These are phyloP conservation scores for Sialia sialis DNA, from an alignment of 2,113 vertebrate genomes.

Conservation along the genomic window DNA sequence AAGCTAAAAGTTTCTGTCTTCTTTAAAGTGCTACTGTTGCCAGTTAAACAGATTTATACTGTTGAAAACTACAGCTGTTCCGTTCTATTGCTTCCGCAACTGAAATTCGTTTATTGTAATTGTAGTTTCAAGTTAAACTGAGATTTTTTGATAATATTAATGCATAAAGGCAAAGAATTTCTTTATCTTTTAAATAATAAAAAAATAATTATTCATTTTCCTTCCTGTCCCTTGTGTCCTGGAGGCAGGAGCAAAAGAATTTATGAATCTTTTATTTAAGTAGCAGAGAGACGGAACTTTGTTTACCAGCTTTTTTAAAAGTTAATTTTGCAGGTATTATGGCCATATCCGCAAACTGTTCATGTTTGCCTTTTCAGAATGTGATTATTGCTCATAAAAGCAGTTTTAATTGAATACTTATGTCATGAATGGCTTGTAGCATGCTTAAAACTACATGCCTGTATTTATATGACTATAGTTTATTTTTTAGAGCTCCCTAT, in stretches of 20 bases:
- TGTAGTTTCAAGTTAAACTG: neutral
- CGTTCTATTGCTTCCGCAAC: neutral
- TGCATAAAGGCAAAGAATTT: neutral
- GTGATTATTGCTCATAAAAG: slow-evolving; percentile 76
- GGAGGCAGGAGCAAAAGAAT: slow-evolving; percentile 31
- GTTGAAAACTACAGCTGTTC: neutral
- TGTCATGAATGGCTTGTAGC: slow-evolving; percentile 60
- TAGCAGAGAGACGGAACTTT: neutral
- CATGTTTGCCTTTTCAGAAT: slow-evolving; percentile 57
- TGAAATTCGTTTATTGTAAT: neutral
- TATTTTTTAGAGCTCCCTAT: slow-evolving; percentile 67
- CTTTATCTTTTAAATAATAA: neutral
- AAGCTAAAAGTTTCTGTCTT: neutral
- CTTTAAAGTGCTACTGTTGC: neutral
- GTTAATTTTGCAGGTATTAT: slow-evolving; percentile 54
- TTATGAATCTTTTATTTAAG: slow-evolving; percentile 51
- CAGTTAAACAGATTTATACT: neutral
- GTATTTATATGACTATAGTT: slow-evolving; percentile 65
- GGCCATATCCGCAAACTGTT: slow-evolving; percentile 37
- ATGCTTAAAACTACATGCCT: slow-evolving; percentile 52
- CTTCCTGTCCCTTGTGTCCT: slow-evolving; percentile 17
- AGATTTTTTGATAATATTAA: neutral
- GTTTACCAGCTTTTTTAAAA: slow-evolving; percentile 46
- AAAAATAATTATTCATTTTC: neutral
- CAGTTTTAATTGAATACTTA: slow-evolving; percentile 73